These are phyloP conservation scores for Enteromius trimaculatus DNA, from an alignment of 2,797 vertebrate species.

Conservation along the genomic window DNA sequence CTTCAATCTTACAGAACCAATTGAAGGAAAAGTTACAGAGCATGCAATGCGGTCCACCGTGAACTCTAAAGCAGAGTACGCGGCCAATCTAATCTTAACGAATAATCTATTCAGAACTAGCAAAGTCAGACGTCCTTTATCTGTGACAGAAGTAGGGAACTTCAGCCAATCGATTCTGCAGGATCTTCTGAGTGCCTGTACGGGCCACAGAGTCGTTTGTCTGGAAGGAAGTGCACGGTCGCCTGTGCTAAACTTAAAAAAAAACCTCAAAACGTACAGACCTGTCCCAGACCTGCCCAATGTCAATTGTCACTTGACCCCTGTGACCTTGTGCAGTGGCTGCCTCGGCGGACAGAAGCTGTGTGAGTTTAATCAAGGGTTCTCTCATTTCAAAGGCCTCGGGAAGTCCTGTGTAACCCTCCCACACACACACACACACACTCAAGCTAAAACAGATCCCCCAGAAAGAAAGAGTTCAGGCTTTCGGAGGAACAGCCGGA, in stretches of 20 bases:
- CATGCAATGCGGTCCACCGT: background rate
- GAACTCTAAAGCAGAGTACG: conserved; percentile 7
- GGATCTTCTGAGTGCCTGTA: background rate
- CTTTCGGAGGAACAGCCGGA: conserved; percentile 29
- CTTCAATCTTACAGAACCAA: conserved; percentile 5
- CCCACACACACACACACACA: conserved; percentile 52
- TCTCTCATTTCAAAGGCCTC: conserved; percentile 78
- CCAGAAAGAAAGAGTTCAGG: conserved; percentile 19
- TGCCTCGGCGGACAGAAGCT: conserved; percentile 67
- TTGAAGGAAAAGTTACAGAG: background rate
- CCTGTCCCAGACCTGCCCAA: conserved; percentile 67
- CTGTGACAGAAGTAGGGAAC: background rate
- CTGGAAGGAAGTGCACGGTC: background rate
- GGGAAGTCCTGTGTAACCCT: conserved; percentile 53
- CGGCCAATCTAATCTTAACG: background rate
- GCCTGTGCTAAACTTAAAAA: conserved; percentile 53
- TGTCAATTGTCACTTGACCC: conserved; percentile 79
- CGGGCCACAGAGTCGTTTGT: background rate
- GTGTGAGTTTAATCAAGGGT: conserved; percentile 76
- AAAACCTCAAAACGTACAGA: conserved; percentile 45
- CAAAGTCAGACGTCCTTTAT: background rate
- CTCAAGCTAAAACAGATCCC: conserved; percentile 22
- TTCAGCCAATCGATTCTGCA: background rate
- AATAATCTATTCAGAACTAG: conserved; percentile 15
- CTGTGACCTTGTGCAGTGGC: conserved; percentile 60